Evolutionary conservation across 2,888 invertebrate species (phyloP).

Genomic region (Hemicrepidius hirtus): DNA sequence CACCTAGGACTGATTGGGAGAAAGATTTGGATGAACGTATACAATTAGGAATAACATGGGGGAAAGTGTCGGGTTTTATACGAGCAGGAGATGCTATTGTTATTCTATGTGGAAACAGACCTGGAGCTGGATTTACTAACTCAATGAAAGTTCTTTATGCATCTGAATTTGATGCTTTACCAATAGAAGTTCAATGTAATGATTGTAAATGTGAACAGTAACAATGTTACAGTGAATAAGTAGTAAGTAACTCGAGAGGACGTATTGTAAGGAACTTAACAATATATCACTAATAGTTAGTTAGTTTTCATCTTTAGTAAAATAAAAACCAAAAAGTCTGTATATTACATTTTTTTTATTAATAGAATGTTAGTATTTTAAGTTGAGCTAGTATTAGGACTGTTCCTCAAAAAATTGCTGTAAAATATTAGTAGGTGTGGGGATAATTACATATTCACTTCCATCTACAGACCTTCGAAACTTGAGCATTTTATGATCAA

Average conservation of each 20-base stretch:
- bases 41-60: slow-evolving; percentile 77
- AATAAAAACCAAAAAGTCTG: too few species aligned
- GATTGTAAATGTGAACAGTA: too few species aligned
- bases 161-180: slow-evolving; percentile 56
- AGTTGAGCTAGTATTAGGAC: too few species aligned
- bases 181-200: too few species aligned
- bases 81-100: slow-evolving; percentile 81
- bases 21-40: slow-evolving; percentile 78
- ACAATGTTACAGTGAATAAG: too few species aligned
- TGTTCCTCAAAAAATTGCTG: slow-evolving; percentile 85
- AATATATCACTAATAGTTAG: too few species aligned
- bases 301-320: too few species aligned
- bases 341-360: too few species aligned
- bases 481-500: slow-evolving; percentile 94
- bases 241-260: too few species aligned
- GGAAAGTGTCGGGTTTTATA: slow-evolving; percentile 78
- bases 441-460: slow-evolving; percentile 86
- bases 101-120: slow-evolving; percentile 82
- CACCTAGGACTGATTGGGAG: slow-evolving; percentile 67
- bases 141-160: slow-evolving; percentile 79
- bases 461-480: slow-evolving; percentile 87
- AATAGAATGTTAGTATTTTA: too few species aligned
- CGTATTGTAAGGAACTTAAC: too few species aligned
- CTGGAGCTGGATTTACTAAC: slow-evolving; percentile 78
- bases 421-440: slow-evolving; percentile 82